These are phyloP conservation scores for Orchesella flavescens DNA, from an alignment of 2,888 invertebrate genomes.

Conservation along the genomic window DNA sequence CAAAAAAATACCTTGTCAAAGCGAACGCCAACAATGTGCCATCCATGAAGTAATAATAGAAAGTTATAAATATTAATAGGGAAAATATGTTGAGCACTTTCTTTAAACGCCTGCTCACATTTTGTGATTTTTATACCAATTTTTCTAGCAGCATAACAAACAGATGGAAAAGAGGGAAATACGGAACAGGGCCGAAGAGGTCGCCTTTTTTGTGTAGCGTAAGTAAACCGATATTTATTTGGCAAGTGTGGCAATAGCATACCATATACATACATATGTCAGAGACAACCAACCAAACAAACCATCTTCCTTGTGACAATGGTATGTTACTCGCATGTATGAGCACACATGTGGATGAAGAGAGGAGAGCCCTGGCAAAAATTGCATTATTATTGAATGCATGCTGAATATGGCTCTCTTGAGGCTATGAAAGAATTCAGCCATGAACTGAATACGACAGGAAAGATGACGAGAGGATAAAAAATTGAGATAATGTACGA, in stretches of 20 bases:
- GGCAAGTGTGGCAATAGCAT: too few relatives aligned
- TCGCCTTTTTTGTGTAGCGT: too few relatives aligned
- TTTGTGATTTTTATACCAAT: too few relatives aligned
- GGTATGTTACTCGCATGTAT: too few relatives aligned
- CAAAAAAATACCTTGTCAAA: constrained; percentile 31
- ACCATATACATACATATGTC: too few relatives aligned
- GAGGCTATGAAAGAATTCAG: neutral
- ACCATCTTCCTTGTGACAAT: too few relatives aligned
- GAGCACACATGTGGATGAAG: too few relatives aligned
- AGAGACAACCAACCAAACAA: too few relatives aligned
- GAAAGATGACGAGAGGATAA: constrained; percentile 35
- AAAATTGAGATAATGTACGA: constrained; percentile 10
- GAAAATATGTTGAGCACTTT: too few relatives aligned
- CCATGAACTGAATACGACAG: neutral
- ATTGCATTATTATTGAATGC: neutral
- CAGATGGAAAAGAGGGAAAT: neutral
- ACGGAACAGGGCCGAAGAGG: neutral
- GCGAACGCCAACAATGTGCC: constrained; percentile 41
- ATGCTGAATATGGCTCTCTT: neutral
- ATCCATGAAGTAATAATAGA: neutral
- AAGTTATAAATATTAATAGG: neutral
- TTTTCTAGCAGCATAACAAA: too few relatives aligned
- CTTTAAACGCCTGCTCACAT: too few relatives aligned
- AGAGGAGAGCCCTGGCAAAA: neutral
- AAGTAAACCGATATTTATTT: too few relatives aligned